Evolutionary conservation across 2,888 invertebrate species (phyloP), one percentile per base, ranked within the genome.

Genomic region (Litoditis marina): DNA sequence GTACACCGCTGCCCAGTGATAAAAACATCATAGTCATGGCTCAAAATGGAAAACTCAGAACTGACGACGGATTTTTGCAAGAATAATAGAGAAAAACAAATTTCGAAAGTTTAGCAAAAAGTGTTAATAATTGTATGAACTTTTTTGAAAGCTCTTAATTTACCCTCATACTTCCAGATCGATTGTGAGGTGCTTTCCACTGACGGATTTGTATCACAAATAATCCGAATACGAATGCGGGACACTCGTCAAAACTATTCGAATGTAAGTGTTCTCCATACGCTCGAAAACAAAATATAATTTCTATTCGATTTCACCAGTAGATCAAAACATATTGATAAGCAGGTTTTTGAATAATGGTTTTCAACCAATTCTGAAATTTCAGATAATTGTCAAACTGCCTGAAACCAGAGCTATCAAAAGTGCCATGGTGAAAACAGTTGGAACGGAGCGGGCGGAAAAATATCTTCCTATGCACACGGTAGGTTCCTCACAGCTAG

Each of bases 131-230:
- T n/a, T n/a, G n/a, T n/a, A n/a, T n/a, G n/a, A n/a, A n/a, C n/a
- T n/a, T n/a, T n/a, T n/a, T n/a, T n/a, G n/a, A n/a, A n/a, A n/a
- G n/a, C n/a, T n/a, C n/a, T n/a, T n/a, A n/a, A n/a, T n/a, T n/a
- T n/a, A n/a, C n/a, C n/a, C n/a, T n/a, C n/a, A n/a, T n/a, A n/a
- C n/a, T 42, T 56, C 34, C 30, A 59, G 52, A 30, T 65, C 7
- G 49, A 62, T 2, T 62, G 60, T n/a, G 49, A 63, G 27, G 66
- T 68, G 28, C 53, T 69, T 2, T 63, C 66, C 30, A 60, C 63
- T 1, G 71, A 71, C 39, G 71, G 71, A 16, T 71, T 71, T 55
- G 71, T 71, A 3, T 71, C 71, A 1, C 71, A 71, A 61, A 69
- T 71, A 30, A 65, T 71, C 32, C 49, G 71, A 44, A 65, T 71